Conservation (phyloP, 1,140 invertebrate genomes). For the Hyposmocoma kahamanoa region DNA sequence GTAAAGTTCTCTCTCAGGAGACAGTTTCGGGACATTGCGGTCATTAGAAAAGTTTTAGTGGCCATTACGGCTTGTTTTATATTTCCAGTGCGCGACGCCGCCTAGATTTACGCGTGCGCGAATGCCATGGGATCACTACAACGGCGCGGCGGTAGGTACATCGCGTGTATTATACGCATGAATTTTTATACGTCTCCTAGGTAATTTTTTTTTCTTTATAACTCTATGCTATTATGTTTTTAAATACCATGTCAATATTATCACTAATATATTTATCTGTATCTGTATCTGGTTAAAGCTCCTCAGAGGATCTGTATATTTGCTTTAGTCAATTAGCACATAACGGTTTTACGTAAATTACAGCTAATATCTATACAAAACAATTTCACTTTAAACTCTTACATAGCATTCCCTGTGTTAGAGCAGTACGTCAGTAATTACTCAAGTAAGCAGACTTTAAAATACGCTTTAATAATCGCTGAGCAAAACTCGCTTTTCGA, state of each 20-base stretch:
- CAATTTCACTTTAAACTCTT: too few relatives aligned
- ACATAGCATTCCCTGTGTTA: too few relatives aligned
- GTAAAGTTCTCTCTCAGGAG: conserved; percentile 33
- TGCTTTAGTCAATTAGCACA: too few relatives aligned
- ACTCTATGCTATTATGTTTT: not conserved
- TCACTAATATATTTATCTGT: not conserved
- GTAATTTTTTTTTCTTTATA: not conserved
- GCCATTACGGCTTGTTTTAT: conserved; percentile 45
- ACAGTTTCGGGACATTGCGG: conserved; percentile 39
- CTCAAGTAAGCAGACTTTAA: too few relatives aligned
- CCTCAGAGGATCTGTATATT: not conserved
- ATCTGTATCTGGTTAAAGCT: not conserved
- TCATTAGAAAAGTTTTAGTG: conserved; percentile 57
- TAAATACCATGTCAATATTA: not conserved
- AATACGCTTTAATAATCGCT: too few relatives aligned
- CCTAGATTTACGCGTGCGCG: conserved; percentile 24
- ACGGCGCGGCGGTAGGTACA: not conserved
- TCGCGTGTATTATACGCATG: not conserved
- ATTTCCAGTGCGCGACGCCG: conserved; percentile 24
- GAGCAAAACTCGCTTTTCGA: too few relatives aligned
- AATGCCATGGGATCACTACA: conserved; percentile 15
- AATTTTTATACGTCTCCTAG: not conserved
- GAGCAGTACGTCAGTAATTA: too few relatives aligned
- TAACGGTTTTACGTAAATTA: too few relatives aligned
- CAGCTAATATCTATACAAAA: too few relatives aligned